Conservation (phyloP, 2,888 invertebrate genomes). For the Trilocha varians region DNA sequence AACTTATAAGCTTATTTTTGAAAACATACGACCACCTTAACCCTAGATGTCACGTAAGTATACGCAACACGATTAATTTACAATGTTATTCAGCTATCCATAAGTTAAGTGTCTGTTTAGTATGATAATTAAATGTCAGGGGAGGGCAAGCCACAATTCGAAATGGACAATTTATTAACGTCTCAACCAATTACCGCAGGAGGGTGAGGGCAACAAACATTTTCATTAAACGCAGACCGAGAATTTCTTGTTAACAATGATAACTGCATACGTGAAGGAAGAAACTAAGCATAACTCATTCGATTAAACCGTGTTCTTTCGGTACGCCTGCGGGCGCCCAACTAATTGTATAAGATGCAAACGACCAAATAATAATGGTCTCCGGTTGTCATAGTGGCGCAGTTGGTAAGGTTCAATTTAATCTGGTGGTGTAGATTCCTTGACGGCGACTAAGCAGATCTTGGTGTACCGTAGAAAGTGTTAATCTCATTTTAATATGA, state of each 20-base stretch:
- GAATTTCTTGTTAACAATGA: conserved; percentile 45
- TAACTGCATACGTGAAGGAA: conserved; percentile 42
- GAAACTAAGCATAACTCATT: conserved; percentile 68
- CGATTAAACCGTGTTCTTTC: conserved; percentile 46
- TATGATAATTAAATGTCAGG: neutral
- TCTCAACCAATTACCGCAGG: conserved; percentile 18
- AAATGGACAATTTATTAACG: conserved; percentile 32
- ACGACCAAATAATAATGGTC: conserved; percentile 20
- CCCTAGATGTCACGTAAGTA: too few relatives aligned
- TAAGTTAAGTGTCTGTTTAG: neutral
- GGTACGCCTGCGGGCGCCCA: conserved; percentile 48
- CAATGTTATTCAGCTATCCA: too few relatives aligned
- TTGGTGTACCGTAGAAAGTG: conserved; percentile 45
- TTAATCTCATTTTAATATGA: conserved; percentile 63
- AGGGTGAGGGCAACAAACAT: conserved; percentile 38
- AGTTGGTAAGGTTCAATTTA: conserved; percentile 14
- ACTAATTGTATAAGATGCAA: conserved; percentile 31
- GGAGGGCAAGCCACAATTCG: conserved; percentile 19
- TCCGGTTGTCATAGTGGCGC: neutral
- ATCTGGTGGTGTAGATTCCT: conserved; percentile 24
- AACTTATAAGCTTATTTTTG: too few relatives aligned
- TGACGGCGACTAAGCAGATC: conserved; percentile 29
- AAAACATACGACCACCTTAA: too few relatives aligned
- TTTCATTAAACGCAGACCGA: conserved; percentile 42
- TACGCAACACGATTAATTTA: too few relatives aligned